These are phyloP conservation scores for Helogale parvula DNA, from an alignment of 2,113 vertebrate genomes.

Conservation along the genomic window DNA sequence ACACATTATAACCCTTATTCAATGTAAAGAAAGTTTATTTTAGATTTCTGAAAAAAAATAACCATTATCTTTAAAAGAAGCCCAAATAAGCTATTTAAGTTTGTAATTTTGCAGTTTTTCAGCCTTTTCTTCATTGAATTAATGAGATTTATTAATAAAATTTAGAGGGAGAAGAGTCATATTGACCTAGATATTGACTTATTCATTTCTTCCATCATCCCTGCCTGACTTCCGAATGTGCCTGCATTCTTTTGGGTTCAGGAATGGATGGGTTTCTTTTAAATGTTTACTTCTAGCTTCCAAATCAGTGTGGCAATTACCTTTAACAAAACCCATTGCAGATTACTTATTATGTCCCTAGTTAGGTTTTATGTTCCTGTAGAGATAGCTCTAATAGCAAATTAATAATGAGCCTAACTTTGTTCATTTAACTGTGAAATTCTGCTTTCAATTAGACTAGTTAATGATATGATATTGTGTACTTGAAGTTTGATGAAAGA, in stretches of 20 bases:
- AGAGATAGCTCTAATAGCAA: slow-evolving; percentile 9
- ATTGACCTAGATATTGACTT: slow-evolving; percentile 54
- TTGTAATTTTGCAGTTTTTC: slow-evolving; percentile 51
- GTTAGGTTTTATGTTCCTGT: slow-evolving; percentile 16
- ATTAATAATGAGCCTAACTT: not conserved
- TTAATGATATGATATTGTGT: not conserved
- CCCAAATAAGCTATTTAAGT: slow-evolving; percentile 11
- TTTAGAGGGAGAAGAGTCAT: slow-evolving; percentile 2
- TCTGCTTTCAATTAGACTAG: slow-evolving; percentile 7
- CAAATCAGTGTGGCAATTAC: slow-evolving; percentile 2
- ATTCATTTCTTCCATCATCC: not conserved
- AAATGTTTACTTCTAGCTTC: slow-evolving; percentile 24
- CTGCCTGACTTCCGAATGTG: slow-evolving; percentile 17
- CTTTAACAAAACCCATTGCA: not conserved
- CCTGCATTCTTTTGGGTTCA: not conserved
- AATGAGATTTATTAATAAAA: slow-evolving; percentile 60
- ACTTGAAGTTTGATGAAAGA: not conserved
- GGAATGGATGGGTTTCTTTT: not conserved
- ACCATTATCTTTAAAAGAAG: slow-evolving; percentile 21
- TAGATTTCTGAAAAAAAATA: slow-evolving; percentile 59
- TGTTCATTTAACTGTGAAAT: slow-evolving; percentile 9
- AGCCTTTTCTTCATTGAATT: not conserved
- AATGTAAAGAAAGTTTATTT: slow-evolving; percentile 60
- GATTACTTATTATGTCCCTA: slow-evolving; percentile 19
- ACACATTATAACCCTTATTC: slow-evolving; percentile 38